Conservation (phyloP, 1,140 invertebrate species). For the Heliothis virescens region DNA sequence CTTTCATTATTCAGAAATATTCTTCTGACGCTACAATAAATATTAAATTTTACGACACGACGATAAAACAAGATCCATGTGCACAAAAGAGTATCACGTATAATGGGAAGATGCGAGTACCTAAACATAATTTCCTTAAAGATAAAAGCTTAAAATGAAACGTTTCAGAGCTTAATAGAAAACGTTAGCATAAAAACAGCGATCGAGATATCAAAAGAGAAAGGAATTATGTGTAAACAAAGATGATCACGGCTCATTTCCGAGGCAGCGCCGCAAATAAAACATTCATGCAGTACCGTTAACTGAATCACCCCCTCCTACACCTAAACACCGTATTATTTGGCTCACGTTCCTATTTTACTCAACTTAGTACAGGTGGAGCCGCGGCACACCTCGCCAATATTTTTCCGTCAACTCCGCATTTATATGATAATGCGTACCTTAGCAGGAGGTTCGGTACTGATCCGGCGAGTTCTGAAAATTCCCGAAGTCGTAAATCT, state of each 20-base stretch:
- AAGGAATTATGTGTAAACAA: constrained; percentile 46
- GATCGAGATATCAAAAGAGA: constrained; percentile 35
- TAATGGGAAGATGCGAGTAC: constrained; percentile 1
- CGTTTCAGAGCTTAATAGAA: constrained; percentile 18
- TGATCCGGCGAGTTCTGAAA: constrained; percentile 71
- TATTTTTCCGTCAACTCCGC: constrained; percentile 77
- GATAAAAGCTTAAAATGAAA: constrained; percentile 12
- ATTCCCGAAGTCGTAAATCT: constrained; percentile 79
- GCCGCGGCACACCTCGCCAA: constrained; percentile 59
- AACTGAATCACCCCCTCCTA: constrained; percentile 44
- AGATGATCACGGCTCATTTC: constrained; percentile 48
- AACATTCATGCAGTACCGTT: constrained; percentile 48
- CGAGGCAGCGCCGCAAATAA: constrained; percentile 37
- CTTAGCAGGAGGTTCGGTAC: constrained; percentile 47
- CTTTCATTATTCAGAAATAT: constrained; percentile 19
- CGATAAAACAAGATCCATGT: constrained; percentile 27
- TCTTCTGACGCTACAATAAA: constrained; percentile 17
- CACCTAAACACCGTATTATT: constrained; percentile 52
- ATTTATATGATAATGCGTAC: constrained; percentile 80
- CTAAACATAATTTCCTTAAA: constrained; percentile 23
- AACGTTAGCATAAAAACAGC: constrained; percentile 23
- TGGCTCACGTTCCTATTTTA: constrained; percentile 53
- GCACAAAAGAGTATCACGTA: constrained; percentile 9
- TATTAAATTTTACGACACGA: constrained; percentile 20
- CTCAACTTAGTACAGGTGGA: constrained; percentile 49